Evolutionary conservation across 1,140 invertebrate genomes (phyloP), one percentile per base, ranked within the genome.

Genomic region (Drosophila littoralis): DNA sequence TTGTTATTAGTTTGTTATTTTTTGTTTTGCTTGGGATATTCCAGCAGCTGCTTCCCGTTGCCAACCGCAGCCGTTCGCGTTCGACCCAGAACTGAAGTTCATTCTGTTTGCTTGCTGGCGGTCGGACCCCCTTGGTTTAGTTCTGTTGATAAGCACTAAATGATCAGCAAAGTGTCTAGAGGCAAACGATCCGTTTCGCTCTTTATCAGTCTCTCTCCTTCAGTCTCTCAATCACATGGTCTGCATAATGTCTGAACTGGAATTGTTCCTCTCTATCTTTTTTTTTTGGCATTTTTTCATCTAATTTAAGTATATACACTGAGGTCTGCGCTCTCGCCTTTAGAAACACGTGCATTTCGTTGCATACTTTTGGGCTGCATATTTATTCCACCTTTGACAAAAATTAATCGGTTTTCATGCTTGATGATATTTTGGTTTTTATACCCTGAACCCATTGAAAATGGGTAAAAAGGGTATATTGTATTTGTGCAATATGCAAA

Each of bases 81-180:
- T 61, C 65, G 50, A 35, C 32, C 15, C 50, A 68, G 40, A 69
- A 74, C 71, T 74, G 13, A 69, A 74, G 50, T 0, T 54, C 22
- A 54, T 38, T 46, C 32, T 13, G 5, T 35, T 46, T 38, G 40
- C 50, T 54, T 35, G 32, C 40, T 10, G 36, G 17, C 1, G 57
- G 17, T 17, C 10, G 15, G 55, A 54, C 59, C 65, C 57, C 65
- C 65, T 50, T 61, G 50, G 70, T 36, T 36, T 15, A 38, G 55
- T 9, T 15, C 17, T 28, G 40, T 46, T 74, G 71, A 74, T 74
- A 74, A 74, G 63, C 57, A 42, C 3, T 12, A 61, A 68, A 17
- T 48, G 71, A 74, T 74, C 71, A 32, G 61, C 54, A 32, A 54
- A 58, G 36, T 7, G 15, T 17, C 17, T 5, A 45, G 40, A 58